These are phyloP conservation scores for Argyra leucocephala DNA, from an alignment of 2,888 invertebrate species.

Conservation along the genomic window DNA sequence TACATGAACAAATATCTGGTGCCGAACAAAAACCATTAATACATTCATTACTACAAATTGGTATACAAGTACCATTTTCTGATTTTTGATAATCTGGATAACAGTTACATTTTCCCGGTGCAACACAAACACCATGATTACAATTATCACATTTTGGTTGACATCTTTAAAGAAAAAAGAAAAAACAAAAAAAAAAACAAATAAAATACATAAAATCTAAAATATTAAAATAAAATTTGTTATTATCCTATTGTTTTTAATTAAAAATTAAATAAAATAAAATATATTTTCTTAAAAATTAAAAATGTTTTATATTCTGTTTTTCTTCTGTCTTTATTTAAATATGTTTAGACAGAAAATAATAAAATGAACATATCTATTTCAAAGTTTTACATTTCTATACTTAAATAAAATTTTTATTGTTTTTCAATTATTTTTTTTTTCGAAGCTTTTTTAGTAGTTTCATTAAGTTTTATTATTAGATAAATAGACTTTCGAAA, in stretches of 20 bases:
- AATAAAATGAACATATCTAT: too few species aligned
- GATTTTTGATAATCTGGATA: conserved; percentile 26
- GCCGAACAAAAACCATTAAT: conserved; percentile 39
- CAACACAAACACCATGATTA: conserved; percentile 31
- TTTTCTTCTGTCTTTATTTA: not conserved
- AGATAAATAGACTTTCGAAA: too few species aligned
- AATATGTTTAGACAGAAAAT: not conserved
- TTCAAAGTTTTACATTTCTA: too few species aligned
- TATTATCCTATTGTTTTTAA: too few species aligned
- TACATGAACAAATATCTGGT: conserved; percentile 33
- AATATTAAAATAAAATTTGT: too few species aligned
- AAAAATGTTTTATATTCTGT: not conserved
- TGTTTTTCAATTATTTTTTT: too few species aligned
- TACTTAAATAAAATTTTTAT: too few species aligned
- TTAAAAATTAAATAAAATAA: not conserved
- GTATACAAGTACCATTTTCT: conserved; percentile 31
- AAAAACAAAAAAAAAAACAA: not conserved
- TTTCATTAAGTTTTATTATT: too few species aligned
- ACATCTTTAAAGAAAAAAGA: conserved; percentile 24
- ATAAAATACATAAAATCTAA: too few species aligned
- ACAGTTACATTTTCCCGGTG: conserved; percentile 33
- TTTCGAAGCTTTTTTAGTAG: too few species aligned
- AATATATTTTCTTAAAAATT: not conserved
- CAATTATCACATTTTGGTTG: conserved; percentile 34
- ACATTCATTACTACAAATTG: conserved; percentile 35